phyloP scores from a whole-genome alignment of 1,140 invertebrate species.

The Parapsyche elsis region DNA sequence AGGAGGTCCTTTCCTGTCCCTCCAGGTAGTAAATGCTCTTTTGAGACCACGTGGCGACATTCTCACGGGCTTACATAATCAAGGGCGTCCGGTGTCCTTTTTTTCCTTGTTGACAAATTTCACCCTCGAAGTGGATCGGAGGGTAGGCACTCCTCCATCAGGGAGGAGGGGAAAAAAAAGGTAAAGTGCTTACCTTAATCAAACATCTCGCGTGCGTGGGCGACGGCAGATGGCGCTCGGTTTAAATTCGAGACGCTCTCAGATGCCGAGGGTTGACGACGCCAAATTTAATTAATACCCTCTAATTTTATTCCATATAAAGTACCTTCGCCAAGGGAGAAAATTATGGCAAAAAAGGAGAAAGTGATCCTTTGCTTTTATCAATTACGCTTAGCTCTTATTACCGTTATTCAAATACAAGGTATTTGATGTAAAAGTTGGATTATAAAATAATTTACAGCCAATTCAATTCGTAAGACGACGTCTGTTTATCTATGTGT shows the following conservation, averaged over 20 bases:
- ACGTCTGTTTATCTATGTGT: too few relatives aligned
- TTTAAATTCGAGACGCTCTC: constrained; percentile 35
- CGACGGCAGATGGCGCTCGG: constrained; percentile 3
- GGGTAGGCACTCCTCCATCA: background rate
- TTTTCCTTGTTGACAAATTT: constrained; percentile 54
- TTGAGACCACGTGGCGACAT: constrained; percentile 51
- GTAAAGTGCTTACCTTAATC: constrained; percentile 55
- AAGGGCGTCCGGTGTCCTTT: constrained; percentile 53
- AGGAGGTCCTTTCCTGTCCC: constrained; percentile 11
- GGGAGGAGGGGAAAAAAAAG: constrained; percentile 39
- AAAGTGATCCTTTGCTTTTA: too few relatives aligned
- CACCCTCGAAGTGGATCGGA: constrained; percentile 48
- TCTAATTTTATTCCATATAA: constrained; percentile 29
- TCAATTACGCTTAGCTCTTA: too few relatives aligned
- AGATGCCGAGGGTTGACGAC: background rate
- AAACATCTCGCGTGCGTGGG: constrained; percentile 49
- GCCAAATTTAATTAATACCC: constrained; percentile 33
- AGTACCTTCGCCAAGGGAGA: background rate
- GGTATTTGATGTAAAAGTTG: too few relatives aligned
- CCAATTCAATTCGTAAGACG: too few relatives aligned
- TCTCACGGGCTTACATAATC: constrained; percentile 55
- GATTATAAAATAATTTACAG: too few relatives aligned
- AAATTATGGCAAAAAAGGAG: background rate
- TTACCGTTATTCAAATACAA: too few relatives aligned
- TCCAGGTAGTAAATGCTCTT: constrained; percentile 40